Base-by-base conservation (phyloP, 1,140 invertebrate genomes). In the Coenobita brevimanus region DNA sequence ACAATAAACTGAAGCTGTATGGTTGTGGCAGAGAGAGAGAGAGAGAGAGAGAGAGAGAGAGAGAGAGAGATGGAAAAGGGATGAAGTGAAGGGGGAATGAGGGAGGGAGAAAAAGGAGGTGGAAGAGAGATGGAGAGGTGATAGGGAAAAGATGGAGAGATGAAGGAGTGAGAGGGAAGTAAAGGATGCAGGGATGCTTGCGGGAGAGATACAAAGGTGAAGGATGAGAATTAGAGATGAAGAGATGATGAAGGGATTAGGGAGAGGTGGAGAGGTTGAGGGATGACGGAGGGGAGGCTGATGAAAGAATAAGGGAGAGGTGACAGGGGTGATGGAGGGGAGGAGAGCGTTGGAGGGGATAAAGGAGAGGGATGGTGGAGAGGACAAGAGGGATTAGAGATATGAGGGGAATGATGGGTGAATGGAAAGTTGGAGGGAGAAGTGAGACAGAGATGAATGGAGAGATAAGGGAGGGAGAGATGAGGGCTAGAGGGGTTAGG, bases 21-120 rank as follows among this genome's bases (percentile, higher is more conserved):
- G n/a, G n/a, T n/a, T n/a, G n/a, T n/a, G n/a, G n/a, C n/a, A 57
- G 54, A 57, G 54, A 57, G 54, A 57, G 54, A 57, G 54, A 57
- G 54, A 57, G 54, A 57, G 54, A 57, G 54, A 57, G 54, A 57
- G 54, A 57, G 54, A 57, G 54, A 57, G 54, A 71, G 67, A 71
- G 67, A 71, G 2, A 71, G 67, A 71, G 67, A 71, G 67, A 71
- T 33, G 67, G 67, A n/a, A 27, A 21, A 27, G 33, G 33, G n/a
- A 17, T 24, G 10, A 71, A n/a, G n/a, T n/a, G n/a, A n/a, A n/a
- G n/a, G n/a, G n/a, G n/a, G n/a, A n/a, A n/a, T n/a, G 17, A 57
- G 54, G 54, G n/a, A 57, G n/a, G n/a, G 54, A 57, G 67, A 71
- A n/a, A 71, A 30, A 71, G 2, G 67, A 30, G 13, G 17, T 24